Percentiles rank a stretch among this genome's conserved stretches.
Evolutionary conservation across 2,888 invertebrate species (phyloP).

Genomic region (Notocelia uddmanniana): DNA sequence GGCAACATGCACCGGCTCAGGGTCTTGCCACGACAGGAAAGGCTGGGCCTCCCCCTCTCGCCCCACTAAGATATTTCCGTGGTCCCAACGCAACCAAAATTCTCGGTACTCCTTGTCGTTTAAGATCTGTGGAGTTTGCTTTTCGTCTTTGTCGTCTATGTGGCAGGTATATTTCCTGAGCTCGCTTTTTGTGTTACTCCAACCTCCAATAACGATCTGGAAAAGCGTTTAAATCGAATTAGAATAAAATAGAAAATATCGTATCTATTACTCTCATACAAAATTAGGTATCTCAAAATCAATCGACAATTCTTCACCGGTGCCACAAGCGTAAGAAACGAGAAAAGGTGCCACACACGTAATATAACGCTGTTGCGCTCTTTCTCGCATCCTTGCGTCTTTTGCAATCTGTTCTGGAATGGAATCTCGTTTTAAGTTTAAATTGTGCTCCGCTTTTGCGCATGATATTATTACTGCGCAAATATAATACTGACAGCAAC

Average conservation of each 20-base stretch:
- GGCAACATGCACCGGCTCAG: constrained; percentile 4
- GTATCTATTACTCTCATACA: no score
- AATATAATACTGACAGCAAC: no score
- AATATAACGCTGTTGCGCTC: no score
- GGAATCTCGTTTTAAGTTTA: no score
- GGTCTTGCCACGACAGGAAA: constrained; percentile 21
- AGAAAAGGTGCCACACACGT: no score
- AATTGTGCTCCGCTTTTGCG: no score
- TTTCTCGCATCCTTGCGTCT: no score
- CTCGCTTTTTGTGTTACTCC: constrained; percentile 23
- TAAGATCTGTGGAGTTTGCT: constrained; percentile 18
- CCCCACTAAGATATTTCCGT: constrained; percentile 15
- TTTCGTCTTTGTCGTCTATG: not conserved
- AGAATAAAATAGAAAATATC: not conserved
- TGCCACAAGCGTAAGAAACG: no score
- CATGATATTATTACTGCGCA: no score
- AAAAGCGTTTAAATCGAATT: not conserved
- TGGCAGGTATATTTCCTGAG: constrained; percentile 17
- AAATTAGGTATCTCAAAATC: no score
- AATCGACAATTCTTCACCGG: no score
- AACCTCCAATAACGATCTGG: constrained; percentile 26
- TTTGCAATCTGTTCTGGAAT: no score
- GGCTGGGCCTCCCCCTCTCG: constrained; percentile 14
- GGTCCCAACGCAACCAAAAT: constrained; percentile 29
- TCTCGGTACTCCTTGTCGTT: constrained; percentile 16